Percentiles rank a stretch among this genome's conserved stretches.
phyloP scores from a whole-genome alignment of 2,113 vertebrate genomes.

The Cavia aperea region DNA sequence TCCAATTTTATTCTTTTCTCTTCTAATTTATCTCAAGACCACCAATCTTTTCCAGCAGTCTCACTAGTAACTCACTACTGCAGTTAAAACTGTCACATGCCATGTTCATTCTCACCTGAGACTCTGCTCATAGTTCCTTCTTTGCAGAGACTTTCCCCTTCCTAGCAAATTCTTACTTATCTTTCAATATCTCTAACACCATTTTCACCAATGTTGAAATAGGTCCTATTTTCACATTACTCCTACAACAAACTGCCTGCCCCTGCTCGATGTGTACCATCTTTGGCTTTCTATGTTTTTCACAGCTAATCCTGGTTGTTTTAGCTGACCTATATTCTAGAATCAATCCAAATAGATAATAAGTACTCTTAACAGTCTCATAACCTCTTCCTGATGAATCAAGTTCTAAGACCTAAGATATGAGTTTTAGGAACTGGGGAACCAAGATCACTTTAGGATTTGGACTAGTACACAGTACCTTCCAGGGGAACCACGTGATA shows the following conservation, averaged over 20 bases:
- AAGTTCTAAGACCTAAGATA: conserved; percentile 12
- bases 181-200: background rate
- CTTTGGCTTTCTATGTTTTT: background rate
- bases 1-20: background rate
- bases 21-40: background rate
- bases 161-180: background rate
- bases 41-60: background rate
- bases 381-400: background rate
- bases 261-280: background rate
- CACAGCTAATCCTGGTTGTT: background rate
- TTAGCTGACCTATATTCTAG: background rate
- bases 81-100: background rate
- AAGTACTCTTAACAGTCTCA: background rate
- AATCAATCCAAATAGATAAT: background rate
- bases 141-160: background rate
- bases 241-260: background rate
- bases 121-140: background rate
- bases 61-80: background rate
- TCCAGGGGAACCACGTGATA: background rate
- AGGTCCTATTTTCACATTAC: background rate
- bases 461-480: background rate
- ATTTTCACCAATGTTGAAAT: background rate
- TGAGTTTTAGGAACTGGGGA: background rate
- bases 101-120: background rate
- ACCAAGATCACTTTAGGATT: background rate